Base-by-base conservation (phyloP, 2,797 vertebrate genomes). In the Ataeniobius toweri region DNA sequence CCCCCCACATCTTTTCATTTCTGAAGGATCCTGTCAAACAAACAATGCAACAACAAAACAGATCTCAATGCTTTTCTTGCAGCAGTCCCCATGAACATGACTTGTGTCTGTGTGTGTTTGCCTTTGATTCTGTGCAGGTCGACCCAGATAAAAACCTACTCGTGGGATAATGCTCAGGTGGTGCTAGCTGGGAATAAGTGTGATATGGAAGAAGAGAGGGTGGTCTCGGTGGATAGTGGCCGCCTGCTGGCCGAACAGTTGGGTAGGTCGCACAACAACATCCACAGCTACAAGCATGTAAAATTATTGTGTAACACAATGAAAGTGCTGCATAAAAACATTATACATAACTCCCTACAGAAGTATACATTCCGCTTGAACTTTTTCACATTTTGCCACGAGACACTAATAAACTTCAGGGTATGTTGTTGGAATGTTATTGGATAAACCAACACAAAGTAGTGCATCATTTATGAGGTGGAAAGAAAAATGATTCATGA, bases 81-180 rank as follows among this genome's bases (percentile, higher is more conserved):
- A 74, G n/a, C 44, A 76, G 18, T 31, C 22, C 59, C 51, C 14
- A 22, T 79, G 70, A 77, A 44, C 76, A 44, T 63, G 14, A 46
- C 53, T 77, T 2, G 22, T 82, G 8, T 55, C 46, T 44, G 22
- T 71, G 28, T 68, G 12, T 72, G 13, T 84, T 55, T 88, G 68
- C 80, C 65, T 88, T 14, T 79, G 36, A 55, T 83, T 76, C 7
- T 2, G 0, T 67, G 24, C 91, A 99, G 98, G 98, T 98, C 98
- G 86, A 99, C 98, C 88, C 98, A 99, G 94, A 99, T 99, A 92
- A 99, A 99, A 94, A 99, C 97, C 0, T 99, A 99, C 89, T 98
- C 98, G 9, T 98, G 98, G 98, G 98, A 99, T 89, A 99, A 99
- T 78, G 97, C 98, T 69, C 98, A 99, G 94, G 98, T 99, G 92